A percentile compares a stretch with the other conserved stretches of the same genome.
phyloP scores from a whole-genome alignment of 2,888 invertebrate genomes.

The Meganola albula region DNA sequence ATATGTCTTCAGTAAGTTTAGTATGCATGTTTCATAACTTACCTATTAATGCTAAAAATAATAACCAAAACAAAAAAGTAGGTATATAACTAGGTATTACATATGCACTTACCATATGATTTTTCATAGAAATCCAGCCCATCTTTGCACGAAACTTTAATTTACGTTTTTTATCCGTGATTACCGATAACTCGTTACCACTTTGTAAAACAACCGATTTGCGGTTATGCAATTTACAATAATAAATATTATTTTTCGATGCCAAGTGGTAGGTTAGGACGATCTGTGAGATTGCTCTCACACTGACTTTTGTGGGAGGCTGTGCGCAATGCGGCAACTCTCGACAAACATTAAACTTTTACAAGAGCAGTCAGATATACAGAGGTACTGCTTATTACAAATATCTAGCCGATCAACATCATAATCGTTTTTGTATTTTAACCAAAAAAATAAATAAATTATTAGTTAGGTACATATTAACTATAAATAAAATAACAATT shows the following conservation, averaged over 20 bases:
- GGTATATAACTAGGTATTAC: neutral
- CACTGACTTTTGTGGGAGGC: constrained; percentile 72
- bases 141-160: constrained; percentile 57
- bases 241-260: constrained; percentile 23
- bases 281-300: constrained; percentile 59
- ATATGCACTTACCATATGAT: constrained; percentile 67
- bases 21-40: too few species aligned
- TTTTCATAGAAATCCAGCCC: constrained; percentile 76
- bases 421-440: too few species aligned
- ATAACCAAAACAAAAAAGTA: neutral
- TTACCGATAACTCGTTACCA: constrained; percentile 27
- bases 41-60: too few species aligned
- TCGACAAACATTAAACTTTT: constrained; percentile 42
- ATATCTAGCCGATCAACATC: too few species aligned
- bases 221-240: constrained; percentile 20
- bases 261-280: constrained; percentile 59
- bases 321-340: constrained; percentile 74
- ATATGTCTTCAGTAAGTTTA: too few species aligned
- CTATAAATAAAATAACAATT: too few species aligned
- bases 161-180: constrained; percentile 56
- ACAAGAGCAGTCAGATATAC: too few species aligned
- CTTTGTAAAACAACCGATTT: constrained; percentile 30
- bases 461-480: too few species aligned
- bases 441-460: too few species aligned
- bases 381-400: too few species aligned